These are phyloP conservation scores for Glaucomys volans DNA, from an alignment of 2,113 vertebrate genomes.

Conservation along the genomic window DNA sequence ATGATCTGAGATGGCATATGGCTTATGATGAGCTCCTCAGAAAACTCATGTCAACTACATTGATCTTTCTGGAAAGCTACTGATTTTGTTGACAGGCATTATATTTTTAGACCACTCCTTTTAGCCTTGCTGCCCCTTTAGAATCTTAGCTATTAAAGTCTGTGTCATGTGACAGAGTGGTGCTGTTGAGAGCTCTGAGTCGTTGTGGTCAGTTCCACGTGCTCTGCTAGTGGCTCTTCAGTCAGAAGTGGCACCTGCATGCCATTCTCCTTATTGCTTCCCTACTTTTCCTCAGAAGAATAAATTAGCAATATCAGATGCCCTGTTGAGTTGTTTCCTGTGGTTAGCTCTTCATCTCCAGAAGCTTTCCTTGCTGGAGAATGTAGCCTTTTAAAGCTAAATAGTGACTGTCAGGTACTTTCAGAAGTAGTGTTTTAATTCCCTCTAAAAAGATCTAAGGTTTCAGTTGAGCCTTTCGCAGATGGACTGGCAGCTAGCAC, in stretches of 20 bases:
- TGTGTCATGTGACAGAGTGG: background rate
- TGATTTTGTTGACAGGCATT: background rate
- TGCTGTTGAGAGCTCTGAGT: background rate
- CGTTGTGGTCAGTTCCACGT: background rate
- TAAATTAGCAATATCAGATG: background rate
- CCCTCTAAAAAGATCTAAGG: background rate
- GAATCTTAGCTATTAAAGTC: background rate
- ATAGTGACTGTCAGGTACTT: background rate
- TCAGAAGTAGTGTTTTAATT: constrained; percentile 49
- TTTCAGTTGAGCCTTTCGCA: background rate
- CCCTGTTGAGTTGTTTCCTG: background rate
- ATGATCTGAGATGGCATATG: background rate
- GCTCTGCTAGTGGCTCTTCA: background rate
- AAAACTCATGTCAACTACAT: background rate
- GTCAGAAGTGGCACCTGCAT: background rate
- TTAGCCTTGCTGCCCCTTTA: background rate
- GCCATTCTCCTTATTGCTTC: background rate
- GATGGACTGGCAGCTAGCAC: background rate
- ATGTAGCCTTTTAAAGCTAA: constrained; percentile 52
- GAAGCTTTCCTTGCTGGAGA: background rate
- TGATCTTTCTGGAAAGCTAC: background rate
- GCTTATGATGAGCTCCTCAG: background rate
- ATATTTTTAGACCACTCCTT: constrained; percentile 9
- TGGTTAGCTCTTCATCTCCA: background rate
- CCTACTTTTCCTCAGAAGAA: background rate